Conservation (phyloP, 2,888 invertebrate genomes). For the Pristionchus mayeri region DNA sequence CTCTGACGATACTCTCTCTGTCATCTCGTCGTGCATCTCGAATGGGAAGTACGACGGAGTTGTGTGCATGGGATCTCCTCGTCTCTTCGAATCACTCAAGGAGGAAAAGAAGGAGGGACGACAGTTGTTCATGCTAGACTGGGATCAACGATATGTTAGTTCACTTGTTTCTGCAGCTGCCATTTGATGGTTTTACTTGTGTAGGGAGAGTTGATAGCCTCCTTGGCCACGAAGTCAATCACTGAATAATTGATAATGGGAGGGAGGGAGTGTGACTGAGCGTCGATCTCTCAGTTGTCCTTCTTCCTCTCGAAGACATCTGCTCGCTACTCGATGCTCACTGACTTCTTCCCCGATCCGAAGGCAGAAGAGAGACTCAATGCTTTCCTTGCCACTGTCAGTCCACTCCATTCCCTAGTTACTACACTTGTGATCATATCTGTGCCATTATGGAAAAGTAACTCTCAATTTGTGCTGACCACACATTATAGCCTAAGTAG, state of each 20-base stretch:
- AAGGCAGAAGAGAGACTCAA: slow-evolving; percentile 35
- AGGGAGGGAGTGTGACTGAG: not conserved
- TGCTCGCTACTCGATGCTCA: slow-evolving; percentile 48
- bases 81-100: slow-evolving; percentile 60
- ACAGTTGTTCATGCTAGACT: slow-evolving; percentile 68
- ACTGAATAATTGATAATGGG: no score
- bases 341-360: slow-evolving; percentile 46
- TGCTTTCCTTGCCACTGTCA: slow-evolving; percentile 30
- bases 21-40: slow-evolving; percentile 59
- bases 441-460: not conserved
- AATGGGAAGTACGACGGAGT: slow-evolving; percentile 64
- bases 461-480: no score
- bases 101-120: slow-evolving; percentile 52
- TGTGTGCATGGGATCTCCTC: slow-evolving; percentile 69
- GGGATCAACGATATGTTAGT: slow-evolving; percentile 68
- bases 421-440: not conserved
- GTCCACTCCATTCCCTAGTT: not conserved
- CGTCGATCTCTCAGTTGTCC: slow-evolving; percentile 28
- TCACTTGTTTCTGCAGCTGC: not conserved
- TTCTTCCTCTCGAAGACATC: slow-evolving; percentile 33
- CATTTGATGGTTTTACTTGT: no score
- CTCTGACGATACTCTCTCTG: slow-evolving; percentile 65
- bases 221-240: no score
- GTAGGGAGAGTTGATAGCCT: no score
- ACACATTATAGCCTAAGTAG: no score